A percentile compares a stretch with the other conserved stretches of the same genome.
Evolutionary conservation across 2,888 invertebrate genomes (phyloP).

Genomic region (Ormyrus labotus): DNA sequence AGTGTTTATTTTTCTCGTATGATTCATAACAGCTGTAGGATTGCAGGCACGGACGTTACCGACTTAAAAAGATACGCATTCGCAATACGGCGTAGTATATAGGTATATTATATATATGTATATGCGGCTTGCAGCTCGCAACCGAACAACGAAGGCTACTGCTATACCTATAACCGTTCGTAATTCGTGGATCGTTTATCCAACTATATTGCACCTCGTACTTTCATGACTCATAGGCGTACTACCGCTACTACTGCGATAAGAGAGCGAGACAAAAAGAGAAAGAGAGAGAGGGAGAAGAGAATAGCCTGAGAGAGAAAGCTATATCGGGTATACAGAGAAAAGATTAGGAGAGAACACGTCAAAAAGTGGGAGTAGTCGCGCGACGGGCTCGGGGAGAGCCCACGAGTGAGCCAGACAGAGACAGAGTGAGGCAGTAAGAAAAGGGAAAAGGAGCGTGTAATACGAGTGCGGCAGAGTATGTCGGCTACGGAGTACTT

Average conservation of each 20-base stretch:
- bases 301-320: slow-evolving; percentile 40
- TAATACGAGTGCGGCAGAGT: slow-evolving; percentile 43
- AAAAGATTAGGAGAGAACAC: slow-evolving; percentile 54
- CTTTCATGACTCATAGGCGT: slow-evolving; percentile 36
- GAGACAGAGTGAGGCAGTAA: slow-evolving; percentile 10
- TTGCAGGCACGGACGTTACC: no score
- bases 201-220: slow-evolving; percentile 35
- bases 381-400: slow-evolving; percentile 15
- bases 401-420: slow-evolving; percentile 18
- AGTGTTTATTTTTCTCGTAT: no score
- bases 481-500: not conserved
- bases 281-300: slow-evolving; percentile 15
- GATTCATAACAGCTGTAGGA: no score
- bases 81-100: no score
- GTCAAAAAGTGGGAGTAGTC: slow-evolving; percentile 56
- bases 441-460: slow-evolving; percentile 44
- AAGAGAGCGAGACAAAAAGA: no score
- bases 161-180: no score
- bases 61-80: no score
- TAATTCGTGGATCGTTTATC: slow-evolving; percentile 18
- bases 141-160: no score
- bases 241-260: not conserved
- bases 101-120: no score
- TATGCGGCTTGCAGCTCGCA: no score
- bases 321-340: not conserved